A percentile compares a stretch with the other conserved stretches of the same genome.
phyloP scores from a whole-genome alignment of 2,797 vertebrate genomes.

The Phaenicophaeus curvirostris region DNA sequence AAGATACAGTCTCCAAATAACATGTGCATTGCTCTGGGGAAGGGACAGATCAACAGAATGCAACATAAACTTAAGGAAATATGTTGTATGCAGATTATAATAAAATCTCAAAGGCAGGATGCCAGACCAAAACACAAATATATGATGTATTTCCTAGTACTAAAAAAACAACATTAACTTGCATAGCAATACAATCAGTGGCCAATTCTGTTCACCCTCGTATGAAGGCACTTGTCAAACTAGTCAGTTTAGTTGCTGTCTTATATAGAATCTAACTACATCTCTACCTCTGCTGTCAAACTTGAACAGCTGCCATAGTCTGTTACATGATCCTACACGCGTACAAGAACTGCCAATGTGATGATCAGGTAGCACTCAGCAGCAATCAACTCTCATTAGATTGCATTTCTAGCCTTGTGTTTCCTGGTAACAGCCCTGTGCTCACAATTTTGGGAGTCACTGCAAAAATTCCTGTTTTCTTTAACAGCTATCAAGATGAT shows the following conservation, averaged over 20 bases:
- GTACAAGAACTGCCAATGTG: not conserved
- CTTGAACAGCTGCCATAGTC: not conserved
- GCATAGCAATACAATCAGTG: not conserved
- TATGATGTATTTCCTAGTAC: not conserved
- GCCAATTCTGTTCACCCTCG: not conserved
- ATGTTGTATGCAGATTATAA: not conserved
- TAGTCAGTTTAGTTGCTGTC: not conserved
- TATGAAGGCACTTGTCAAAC: not conserved
- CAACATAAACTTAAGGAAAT: not conserved
- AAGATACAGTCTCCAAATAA: not conserved
- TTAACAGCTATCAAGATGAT: not conserved
- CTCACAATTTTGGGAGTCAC: not conserved
- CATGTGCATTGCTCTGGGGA: not conserved
- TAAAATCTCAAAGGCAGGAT: not conserved
- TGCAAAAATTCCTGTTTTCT: not conserved
- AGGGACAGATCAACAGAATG: not conserved
- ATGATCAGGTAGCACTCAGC: not conserved
- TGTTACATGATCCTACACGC: accelerated
- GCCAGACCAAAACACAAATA: not conserved
- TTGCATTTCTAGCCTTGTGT: not conserved
- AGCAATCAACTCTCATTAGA: not conserved
- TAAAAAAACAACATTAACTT: not conserved
- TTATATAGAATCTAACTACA: not conserved
- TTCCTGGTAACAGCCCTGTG: accelerated
- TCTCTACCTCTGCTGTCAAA: not conserved